Percentiles rank a stretch among this genome's conserved stretches.
Evolutionary conservation across 2,797 vertebrate genomes (phyloP).

Genomic region (Pitangus sulphuratus): DNA sequence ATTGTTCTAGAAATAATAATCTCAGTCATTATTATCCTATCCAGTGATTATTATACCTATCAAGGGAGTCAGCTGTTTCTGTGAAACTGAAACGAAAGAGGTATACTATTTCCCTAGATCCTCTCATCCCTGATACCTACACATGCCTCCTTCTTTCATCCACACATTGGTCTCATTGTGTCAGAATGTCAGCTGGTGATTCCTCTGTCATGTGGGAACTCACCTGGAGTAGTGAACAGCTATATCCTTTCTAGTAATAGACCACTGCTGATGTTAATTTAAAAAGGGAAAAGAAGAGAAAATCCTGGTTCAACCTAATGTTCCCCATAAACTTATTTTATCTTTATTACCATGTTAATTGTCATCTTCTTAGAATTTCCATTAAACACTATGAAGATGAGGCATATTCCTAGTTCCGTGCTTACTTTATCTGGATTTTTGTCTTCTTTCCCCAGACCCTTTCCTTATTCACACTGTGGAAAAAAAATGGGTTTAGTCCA

Average conservation of each 20-base stretch:
- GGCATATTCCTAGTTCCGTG: fast-evolving
- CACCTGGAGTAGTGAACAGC: not conserved
- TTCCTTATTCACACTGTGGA: not conserved
- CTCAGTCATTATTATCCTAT: not conserved
- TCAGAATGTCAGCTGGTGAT: not conserved
- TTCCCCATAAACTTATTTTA: not conserved
- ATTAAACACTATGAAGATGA: not conserved
- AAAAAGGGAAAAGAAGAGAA: not conserved
- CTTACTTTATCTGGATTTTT: not conserved
- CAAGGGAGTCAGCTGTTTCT: not conserved
- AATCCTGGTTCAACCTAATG: not conserved
- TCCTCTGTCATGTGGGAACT: not conserved
- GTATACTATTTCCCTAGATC: not conserved
- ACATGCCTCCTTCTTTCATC: not conserved
- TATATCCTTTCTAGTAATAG: not conserved
- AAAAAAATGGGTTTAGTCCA: not conserved
- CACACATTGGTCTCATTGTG: not conserved
- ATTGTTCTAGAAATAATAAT: not conserved
- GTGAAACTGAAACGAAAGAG: not conserved
- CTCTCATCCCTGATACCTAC: not conserved
- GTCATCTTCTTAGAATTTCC: not conserved
- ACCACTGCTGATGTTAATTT: not conserved
- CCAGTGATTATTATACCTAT: not conserved
- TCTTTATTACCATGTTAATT: not conserved
- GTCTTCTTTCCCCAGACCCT: fast-evolving